Base-by-base conservation (phyloP, 1,140 invertebrate genomes). In the Homalodisca vitripennis region DNA sequence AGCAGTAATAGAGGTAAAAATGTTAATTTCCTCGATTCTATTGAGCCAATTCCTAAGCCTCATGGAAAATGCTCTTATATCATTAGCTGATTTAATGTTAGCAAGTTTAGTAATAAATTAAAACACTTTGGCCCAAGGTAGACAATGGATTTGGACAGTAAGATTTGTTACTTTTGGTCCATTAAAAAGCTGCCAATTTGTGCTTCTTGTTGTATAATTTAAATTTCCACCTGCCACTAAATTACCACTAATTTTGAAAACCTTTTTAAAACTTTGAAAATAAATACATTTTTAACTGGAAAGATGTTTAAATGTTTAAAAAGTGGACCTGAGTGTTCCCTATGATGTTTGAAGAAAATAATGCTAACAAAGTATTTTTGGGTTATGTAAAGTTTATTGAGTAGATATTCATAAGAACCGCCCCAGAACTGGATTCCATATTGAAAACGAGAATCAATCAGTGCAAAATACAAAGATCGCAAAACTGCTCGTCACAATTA, bases 371-470 rank as follows among this genome's bases (percentile, higher is more conserved):
- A 41, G 17, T 41, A 17, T 10, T 55, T 55, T 22, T 20, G 51
- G 10, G 51, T 24, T 6, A 55, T 55, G 6, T 22, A 12, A 10
- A 20, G 20, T 55, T 55, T 55, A 12, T 55, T 20, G 22, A 55
- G 10, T 6, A 12, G 24, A 55, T 20, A 14, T 55, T 55, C 22
- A 55, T 20, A 55, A 55, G 51, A 12, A 14, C 51, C 51, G 10
- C 51, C 51, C 51, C 51, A 55, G 20, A 10, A 55, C 10, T 55
- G 51, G 24, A 55, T 55, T 10, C 10, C 14, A 22, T 55, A 55
- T 20, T 55, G 51, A 12, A 55, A 24, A 14, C 51, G 14, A 6
- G 51, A 55, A 55, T 55, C 51, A 55, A 55, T 55, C 24, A 55
- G 22, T 20, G 51, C 51, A 55, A 55, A 55, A 55, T 55, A 55